Conservation (phyloP, 2,888 invertebrate genomes). For the Agrilus biguttatus region DNA sequence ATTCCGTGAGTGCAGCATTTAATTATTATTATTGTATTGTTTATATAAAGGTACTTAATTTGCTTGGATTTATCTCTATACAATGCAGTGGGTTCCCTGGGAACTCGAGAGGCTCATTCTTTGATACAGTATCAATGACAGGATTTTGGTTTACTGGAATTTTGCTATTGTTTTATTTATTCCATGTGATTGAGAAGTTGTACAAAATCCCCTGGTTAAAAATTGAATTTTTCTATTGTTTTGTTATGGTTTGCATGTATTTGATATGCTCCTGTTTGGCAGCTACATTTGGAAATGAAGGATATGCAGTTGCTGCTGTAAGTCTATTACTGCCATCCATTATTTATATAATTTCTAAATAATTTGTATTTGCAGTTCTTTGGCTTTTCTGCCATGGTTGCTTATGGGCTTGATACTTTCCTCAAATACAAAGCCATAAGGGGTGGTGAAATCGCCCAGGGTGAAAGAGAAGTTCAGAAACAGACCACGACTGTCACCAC, state of each 20-base stretch:
- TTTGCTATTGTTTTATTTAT: constrained; percentile 63
- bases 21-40: constrained; percentile 7
- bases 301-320: constrained; percentile 60
- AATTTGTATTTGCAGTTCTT: constrained; percentile 54
- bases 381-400: constrained; percentile 67
- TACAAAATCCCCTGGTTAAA: constrained; percentile 77
- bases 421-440: constrained; percentile 57
- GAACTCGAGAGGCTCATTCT: constrained; percentile 51
- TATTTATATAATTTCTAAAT: constrained; percentile 1
- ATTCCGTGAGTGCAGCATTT: neutral
- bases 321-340: constrained; percentile 25
- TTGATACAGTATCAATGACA: constrained; percentile 64
- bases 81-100: constrained; percentile 33
- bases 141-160: constrained; percentile 78
- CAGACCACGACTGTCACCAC: constrained; percentile 42
- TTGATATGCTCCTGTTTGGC: constrained; percentile 60
- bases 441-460: constrained; percentile 59
- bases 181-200: constrained; percentile 75
- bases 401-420: constrained; percentile 67
- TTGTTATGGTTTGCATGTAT: constrained; percentile 59
- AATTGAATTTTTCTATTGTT: constrained; percentile 64
- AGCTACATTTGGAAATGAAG: constrained; percentile 41
- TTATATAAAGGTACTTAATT: constrained; percentile 44
- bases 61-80: constrained; percentile 71
- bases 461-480: constrained; percentile 47